These are phyloP conservation scores for Aplysina aerophoba DNA, from an alignment of 37 sponge, comb jelly and placozoan species.

Conservation along the genomic window DNA sequence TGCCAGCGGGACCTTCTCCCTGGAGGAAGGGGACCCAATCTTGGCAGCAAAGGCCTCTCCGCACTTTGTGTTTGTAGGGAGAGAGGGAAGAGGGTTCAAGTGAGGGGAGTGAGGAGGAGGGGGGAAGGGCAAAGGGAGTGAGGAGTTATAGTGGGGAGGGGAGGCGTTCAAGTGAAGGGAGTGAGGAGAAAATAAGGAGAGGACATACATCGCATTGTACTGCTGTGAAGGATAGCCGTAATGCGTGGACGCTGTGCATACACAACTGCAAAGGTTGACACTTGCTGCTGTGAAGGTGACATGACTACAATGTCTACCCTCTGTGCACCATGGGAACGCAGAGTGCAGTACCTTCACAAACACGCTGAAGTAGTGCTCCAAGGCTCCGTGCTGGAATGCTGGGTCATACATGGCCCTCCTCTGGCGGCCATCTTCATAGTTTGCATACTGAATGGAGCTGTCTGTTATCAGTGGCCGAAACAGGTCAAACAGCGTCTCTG, in stretches of 20 bases:
- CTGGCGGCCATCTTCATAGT: conserved; percentile 20
- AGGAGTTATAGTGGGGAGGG: too few species aligned
- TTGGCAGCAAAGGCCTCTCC: neutral
- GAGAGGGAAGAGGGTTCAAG: too few species aligned
- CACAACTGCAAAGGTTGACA: too few species aligned
- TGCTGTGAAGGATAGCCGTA: too few species aligned
- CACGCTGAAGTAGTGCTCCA: conserved; percentile 24
- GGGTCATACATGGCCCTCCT: conserved; percentile 15
- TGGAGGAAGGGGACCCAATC: neutral
- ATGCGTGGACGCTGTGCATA: too few species aligned
- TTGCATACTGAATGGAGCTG: conserved; percentile 42
- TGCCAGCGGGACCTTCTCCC: conserved; percentile 33
- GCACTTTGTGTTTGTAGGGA: neutral
- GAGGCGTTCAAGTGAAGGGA: too few species aligned
- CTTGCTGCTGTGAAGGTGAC: neutral
- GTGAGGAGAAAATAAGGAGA: too few species aligned
- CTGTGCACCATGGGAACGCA: neutral
- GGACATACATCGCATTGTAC: too few species aligned
- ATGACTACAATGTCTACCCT: neutral
- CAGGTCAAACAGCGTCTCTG: conserved; percentile 28
- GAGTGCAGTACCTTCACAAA: conserved; percentile 16
- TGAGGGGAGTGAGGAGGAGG: too few species aligned
- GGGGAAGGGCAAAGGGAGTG: too few species aligned
- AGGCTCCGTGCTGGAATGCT: conserved; percentile 7
- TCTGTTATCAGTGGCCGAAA: conserved; percentile 35